Evolutionary conservation across 2,888 invertebrate species (phyloP).

Genomic region (Leptogaster cylindrica): DNA sequence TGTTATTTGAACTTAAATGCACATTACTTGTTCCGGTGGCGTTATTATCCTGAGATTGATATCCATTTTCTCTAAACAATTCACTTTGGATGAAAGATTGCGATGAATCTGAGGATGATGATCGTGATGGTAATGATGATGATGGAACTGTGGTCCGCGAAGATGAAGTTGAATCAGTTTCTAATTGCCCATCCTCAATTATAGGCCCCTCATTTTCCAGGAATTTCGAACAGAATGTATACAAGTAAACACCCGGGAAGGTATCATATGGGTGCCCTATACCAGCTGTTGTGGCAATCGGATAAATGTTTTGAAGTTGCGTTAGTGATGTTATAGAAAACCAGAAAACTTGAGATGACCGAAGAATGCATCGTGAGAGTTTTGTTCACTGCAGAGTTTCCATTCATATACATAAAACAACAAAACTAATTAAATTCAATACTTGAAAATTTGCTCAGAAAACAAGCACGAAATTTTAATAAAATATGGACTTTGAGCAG

Average conservation of each 20-base stretch:
- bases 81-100: not conserved
- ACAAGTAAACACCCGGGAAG: constrained; percentile 52
- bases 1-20: constrained; percentile 14
- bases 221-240: constrained; percentile 53
- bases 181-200: not conserved
- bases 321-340: constrained; percentile 13
- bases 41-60: not conserved
- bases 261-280: constrained; percentile 50
- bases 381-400: constrained; percentile 13
- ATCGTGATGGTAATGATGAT: not conserved
- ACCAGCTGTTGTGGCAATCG: constrained; percentile 19
- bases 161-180: not conserved
- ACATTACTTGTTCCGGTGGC: not conserved
- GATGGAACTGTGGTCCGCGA: not conserved
- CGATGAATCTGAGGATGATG: not conserved
- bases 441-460: not conserved
- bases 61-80: not conserved
- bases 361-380: not conserved
- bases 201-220: constrained; percentile 46
- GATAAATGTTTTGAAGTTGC: constrained; percentile 12
- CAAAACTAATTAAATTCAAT: not conserved
- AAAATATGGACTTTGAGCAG: not conserved
- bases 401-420: too few species aligned
- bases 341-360: constrained; percentile 1
- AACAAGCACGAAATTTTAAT: not conserved